phyloP scores from a whole-genome alignment of 2,113 vertebrate genomes.

The Otus sunia region DNA sequence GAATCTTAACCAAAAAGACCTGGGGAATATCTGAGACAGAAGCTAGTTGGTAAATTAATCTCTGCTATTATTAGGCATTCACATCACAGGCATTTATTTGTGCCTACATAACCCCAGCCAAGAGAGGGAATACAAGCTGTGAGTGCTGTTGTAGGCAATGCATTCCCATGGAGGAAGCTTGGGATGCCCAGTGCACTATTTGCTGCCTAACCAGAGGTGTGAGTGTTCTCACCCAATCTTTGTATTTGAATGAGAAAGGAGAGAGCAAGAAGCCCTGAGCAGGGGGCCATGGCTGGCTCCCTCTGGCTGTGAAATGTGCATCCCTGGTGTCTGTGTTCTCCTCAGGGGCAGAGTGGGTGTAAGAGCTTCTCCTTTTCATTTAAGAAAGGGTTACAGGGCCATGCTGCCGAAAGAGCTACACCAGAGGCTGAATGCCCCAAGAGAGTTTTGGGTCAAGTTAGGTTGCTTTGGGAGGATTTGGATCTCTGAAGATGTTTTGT shows the following conservation, averaged over 20 bases:
- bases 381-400: constrained; percentile 25
- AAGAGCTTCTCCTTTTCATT: constrained; percentile 3
- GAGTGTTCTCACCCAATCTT: neutral
- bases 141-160: neutral
- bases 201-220: neutral
- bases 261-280: neutral
- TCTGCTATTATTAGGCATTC: neutral
- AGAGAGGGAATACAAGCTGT: neutral
- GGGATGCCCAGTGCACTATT: neutral
- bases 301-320: neutral
- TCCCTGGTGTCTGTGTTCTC: neutral
- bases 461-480: constrained; percentile 28
- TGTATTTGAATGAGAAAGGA: neutral
- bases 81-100: neutral
- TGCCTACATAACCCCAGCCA: neutral
- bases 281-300: neutral
- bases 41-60: neutral
- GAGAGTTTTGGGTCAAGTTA: constrained; percentile 37
- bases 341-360: neutral
- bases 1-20: neutral
- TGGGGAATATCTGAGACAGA: neutral
- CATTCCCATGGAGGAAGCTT: neutral
- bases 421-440: neutral
- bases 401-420: neutral
- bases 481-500: constrained; percentile 43